Evolutionary conservation across 2,797 vertebrate species (phyloP).

Genomic region (Periophthalmus magnuspinnatus): DNA sequence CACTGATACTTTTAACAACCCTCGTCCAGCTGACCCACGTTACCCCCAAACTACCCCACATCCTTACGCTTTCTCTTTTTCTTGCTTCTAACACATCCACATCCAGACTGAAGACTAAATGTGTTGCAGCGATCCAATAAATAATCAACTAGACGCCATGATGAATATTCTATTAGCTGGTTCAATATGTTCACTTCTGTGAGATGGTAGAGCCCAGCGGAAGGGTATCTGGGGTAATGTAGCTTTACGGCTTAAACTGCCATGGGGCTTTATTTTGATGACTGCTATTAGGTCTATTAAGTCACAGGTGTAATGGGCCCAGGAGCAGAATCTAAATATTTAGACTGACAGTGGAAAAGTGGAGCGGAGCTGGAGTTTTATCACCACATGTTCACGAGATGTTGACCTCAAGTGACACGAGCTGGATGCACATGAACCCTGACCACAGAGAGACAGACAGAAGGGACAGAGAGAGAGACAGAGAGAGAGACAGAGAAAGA

Average conservation of each 20-base stretch:
- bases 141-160: too few relatives aligned
- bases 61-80: too few relatives aligned
- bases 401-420: neutral
- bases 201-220: neutral
- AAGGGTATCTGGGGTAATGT: neutral
- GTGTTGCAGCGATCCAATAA: neutral
- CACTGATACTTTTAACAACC: too few relatives aligned
- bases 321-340: constrained; percentile 7
- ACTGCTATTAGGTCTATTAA: neutral
- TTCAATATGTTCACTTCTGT: too few relatives aligned
- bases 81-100: too few relatives aligned
- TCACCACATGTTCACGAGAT: neutral
- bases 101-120: too few relatives aligned
- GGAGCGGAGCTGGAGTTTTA: neutral
- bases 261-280: neutral
- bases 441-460: neutral
- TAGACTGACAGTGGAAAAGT: neutral
- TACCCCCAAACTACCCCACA: too few relatives aligned
- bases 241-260: neutral
- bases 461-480: neutral
- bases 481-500: too few relatives aligned
- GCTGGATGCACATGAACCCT: neutral
- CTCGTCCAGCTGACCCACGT: too few relatives aligned
- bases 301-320: neutral
- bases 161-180: too few relatives aligned